Evolutionary conservation across 2,797 vertebrate species (phyloP), one percentile per base, ranked within the genome.

Genomic region (Echeneis naucrates): DNA sequence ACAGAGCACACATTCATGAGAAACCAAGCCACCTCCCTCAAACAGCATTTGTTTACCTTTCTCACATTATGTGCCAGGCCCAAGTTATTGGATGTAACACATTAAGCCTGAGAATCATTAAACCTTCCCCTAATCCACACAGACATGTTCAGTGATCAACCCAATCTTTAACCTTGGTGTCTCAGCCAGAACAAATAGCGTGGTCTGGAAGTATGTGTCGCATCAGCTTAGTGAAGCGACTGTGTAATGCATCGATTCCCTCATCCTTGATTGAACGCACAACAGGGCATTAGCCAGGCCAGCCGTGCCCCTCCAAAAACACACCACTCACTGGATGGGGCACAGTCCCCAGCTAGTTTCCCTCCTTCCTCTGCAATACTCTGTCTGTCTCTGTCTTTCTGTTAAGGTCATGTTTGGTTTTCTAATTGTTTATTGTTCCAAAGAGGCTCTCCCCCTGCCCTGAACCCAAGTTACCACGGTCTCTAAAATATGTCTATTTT

Each of bases 91-190:
- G 69, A 83, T 86, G 92, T 91, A 89, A 91, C 89, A 88, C 87
- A 93, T 93, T 93, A 92, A 92, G 81, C 89, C 61, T 3, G 64
- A 61, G 32, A 84, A 90, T 93, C 87, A 83, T 83, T 91, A 89
- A 91, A 91, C 84, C 78, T 64, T 17, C 24, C 40, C 77, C 79
- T 90, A 86, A 92, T 90, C 80, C 30, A 14, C 79, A 12, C 71
- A 59, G 92, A 92, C 89, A 2, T 89, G 92, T 90, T 93, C 92
- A 92, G 91, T 93, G 92, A 93, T 93, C 92, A 92, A 90, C 87
- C 82, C 75, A 80, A 72, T 88, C 88, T 87, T 85, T 91, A 91
- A 90, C 90, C 87, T 90, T 52, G 78, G 77, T 10, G 82, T 81
- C 83, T 92, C 89, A 87, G 88, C 85, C 86, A 82, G 91, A 91